Evolutionary conservation across 2,113 vertebrate species (phyloP).

Genomic region (Engraulis encrasicolus): DNA sequence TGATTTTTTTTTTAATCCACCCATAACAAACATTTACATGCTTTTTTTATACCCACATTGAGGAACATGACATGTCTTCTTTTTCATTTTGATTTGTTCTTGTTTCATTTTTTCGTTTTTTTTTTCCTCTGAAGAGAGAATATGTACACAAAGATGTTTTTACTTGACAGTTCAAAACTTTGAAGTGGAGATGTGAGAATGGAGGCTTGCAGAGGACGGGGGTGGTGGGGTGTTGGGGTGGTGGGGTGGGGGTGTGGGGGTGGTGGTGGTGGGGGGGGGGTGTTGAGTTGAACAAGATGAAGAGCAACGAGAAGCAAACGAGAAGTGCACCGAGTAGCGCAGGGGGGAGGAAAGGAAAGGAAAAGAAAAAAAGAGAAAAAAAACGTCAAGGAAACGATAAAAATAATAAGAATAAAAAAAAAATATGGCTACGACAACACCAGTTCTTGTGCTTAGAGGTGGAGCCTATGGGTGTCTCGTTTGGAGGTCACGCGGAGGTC

Average conservation of each 20-base stretch:
- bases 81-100: conserved; percentile 50
- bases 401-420: too few relatives aligned
- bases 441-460: too few relatives aligned
- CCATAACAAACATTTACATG: conserved; percentile 76
- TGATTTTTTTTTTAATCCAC: conserved; percentile 69
- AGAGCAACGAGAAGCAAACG: not conserved
- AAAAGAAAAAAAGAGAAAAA: too few relatives aligned
- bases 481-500: too few relatives aligned
- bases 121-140: conserved; percentile 69
- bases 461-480: too few relatives aligned
- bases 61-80: conserved; percentile 71
- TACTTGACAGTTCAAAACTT: conserved; percentile 59
- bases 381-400: too few relatives aligned
- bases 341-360: not conserved
- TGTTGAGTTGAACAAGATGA: too few relatives aligned
- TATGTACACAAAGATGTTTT: conserved; percentile 74
- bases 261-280: too few relatives aligned
- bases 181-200: conserved; percentile 52
- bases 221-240: not conserved
- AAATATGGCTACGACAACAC: too few relatives aligned
- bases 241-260: not conserved
- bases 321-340: conserved; percentile 35
- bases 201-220: conserved; percentile 8
- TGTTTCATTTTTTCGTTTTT: conserved; percentile 54
- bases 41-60: conserved; percentile 73